Percentiles rank a stretch among this genome's conserved stretches.
phyloP scores from a whole-genome alignment of 23 tunicate genomes.

The Ascidia mentula region DNA sequence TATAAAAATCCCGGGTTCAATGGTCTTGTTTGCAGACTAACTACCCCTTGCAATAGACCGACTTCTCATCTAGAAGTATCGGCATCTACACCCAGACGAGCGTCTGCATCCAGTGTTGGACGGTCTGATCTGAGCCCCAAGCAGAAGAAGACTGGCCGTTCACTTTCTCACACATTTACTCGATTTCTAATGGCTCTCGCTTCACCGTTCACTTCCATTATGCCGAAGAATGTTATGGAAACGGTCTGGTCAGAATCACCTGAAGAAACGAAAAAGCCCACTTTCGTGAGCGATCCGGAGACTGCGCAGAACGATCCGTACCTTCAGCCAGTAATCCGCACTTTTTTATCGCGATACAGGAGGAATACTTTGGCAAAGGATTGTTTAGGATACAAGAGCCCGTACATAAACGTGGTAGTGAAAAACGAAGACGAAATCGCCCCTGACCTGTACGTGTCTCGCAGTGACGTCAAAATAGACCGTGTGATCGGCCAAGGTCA shows the following conservation, averaged over 20 bases:
- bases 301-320: not conserved
- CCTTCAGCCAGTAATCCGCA: not conserved
- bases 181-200: not conserved
- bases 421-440: slow-evolving; percentile 8
- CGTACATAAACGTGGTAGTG: slow-evolving; percentile 19
- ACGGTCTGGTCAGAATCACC: slow-evolving; percentile 32
- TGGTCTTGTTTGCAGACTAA: slow-evolving; percentile 37
- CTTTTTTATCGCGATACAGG: slow-evolving; percentile 1
- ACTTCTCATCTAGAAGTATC: too few species aligned
- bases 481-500: slow-evolving; percentile 67
- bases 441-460: slow-evolving; percentile 38
- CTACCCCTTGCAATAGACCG: slow-evolving; percentile 26
- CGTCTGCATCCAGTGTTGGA: not conserved
- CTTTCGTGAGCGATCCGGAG: not conserved
- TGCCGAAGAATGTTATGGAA: slow-evolving; percentile 24
- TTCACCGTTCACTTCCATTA: not conserved
- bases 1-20: slow-evolving; percentile 16
- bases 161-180: not conserved
- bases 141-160: not conserved
- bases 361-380: slow-evolving; percentile 45
- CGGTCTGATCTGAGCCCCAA: not conserved
- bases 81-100: not conserved
- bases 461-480: slow-evolving; percentile 11
- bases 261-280: not conserved
- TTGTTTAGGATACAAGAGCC: slow-evolving; percentile 46